Base-by-base conservation (phyloP, 2,113 vertebrate species). In the Paedocypris sp. region DNA sequence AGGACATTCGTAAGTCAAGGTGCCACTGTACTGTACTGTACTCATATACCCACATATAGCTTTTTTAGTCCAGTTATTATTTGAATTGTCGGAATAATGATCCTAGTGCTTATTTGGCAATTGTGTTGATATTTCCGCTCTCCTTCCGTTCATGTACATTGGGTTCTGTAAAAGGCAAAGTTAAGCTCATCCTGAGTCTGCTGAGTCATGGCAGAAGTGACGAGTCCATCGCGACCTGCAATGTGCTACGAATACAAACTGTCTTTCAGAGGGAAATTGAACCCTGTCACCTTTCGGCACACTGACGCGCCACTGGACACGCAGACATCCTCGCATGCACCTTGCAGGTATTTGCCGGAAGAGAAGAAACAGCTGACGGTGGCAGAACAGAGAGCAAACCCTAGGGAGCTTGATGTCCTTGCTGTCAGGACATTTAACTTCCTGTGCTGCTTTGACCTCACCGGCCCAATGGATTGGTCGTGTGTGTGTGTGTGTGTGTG, bases 321-420 rank as follows among this genome's bases (percentile, higher is more conserved):
- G 15, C 57, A 36, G 19, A 49, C 69, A 23, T 26, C 11, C 58
- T 15, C 23, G 36, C 39, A 28, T 56, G 46, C 64, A 49, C 62
- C 42, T 43, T 54, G 73, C 77, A 72, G 66, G 72, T 73, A 75
- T 73, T 74, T 67, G 50, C 61, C 69, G 64, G 56, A 56, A 69
- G 69, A 75, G 73, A 73, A 77, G 70, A 71, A 77, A 78, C 69
- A 79, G 77, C 78, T 83, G 78, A 79, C 76, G 69, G 60, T 74
- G 76, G 71, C 81, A 77, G 75, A 83, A 77, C 50, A 51, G 65
- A 71, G 63, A 63, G 67, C 38, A 56, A 68, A 65, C 43, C 75
- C 75, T 75, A 15, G 68, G 74, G 80, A 76, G 66, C 64, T 56
- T 42, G 26, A 67, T 80, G 79, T 81, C 83, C 82, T 85, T 84